phyloP scores from a whole-genome alignment of 2,888 invertebrate genomes.

The Panzeria rudis region DNA sequence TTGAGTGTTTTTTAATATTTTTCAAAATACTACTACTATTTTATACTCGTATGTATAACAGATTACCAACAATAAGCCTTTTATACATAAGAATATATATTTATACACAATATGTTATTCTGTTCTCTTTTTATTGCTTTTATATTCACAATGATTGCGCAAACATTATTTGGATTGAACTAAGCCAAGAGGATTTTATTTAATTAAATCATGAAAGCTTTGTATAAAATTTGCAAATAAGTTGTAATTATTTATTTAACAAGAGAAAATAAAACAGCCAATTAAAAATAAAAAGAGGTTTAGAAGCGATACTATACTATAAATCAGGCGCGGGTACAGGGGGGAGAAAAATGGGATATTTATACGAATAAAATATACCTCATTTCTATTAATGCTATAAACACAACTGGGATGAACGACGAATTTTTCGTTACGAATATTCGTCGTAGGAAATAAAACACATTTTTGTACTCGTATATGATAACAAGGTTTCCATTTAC shows the following conservation, averaged over 20 bases:
- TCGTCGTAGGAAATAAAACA: too few relatives aligned
- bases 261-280: not conserved
- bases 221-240: not conserved
- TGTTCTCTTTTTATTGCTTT: not conserved
- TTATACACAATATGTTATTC: not conserved
- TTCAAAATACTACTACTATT: not conserved
- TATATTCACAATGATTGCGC: not conserved
- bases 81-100: too few relatives aligned
- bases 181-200: constrained; percentile 37
- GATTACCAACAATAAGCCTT: not conserved
- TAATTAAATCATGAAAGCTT: constrained; percentile 16
- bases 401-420: too few relatives aligned
- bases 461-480: too few relatives aligned
- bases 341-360: too few relatives aligned
- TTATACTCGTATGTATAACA: too few relatives aligned
- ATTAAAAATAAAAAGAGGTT: not conserved
- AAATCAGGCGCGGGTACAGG: too few relatives aligned
- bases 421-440: too few relatives aligned
- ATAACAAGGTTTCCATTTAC: too few relatives aligned
- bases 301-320: not conserved
- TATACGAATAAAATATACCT: too few relatives aligned
- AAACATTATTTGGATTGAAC: constrained; percentile 16
- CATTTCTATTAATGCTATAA: too few relatives aligned
- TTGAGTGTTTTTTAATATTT: not conserved
- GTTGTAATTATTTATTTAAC: not conserved